phyloP scores from a whole-genome alignment of 2,113 vertebrate species.

The Chrysochloris asiatica region DNA sequence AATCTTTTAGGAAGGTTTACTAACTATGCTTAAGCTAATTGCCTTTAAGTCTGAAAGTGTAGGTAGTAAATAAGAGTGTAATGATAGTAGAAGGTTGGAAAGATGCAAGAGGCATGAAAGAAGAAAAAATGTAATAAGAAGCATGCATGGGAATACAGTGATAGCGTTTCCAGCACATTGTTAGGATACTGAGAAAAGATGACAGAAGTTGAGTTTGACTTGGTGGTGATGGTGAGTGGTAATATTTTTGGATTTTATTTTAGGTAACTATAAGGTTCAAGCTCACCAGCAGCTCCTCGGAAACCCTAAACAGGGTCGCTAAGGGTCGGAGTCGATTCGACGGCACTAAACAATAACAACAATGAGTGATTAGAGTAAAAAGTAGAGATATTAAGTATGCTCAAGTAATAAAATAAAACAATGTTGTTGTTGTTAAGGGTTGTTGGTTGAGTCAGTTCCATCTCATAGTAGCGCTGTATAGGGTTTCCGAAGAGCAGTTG shows the following conservation, averaged over 20 bases:
- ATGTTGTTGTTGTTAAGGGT: no score
- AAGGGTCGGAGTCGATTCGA: no score
- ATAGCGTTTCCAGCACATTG: neutral
- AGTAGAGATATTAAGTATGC: neutral
- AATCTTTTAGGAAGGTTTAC: constrained; percentile 46
- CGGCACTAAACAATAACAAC: no score
- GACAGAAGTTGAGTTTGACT: neutral
- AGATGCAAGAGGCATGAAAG: neutral
- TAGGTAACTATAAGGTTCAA: no score
- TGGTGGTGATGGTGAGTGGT: neutral
- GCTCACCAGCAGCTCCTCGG: no score
- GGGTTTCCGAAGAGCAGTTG: no score
- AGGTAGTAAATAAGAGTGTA: neutral
- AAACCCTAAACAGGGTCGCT: no score
- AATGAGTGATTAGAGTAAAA: neutral
- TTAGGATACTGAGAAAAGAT: neutral
- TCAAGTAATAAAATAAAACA: no score
- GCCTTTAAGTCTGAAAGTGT: neutral
- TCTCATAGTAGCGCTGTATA: no score
- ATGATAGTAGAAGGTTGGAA: neutral
- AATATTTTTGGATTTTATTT: no score
- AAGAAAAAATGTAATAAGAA: neutral
- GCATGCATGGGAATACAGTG: no score
- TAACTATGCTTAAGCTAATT: neutral
- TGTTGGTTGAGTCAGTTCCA: no score